These are phyloP conservation scores for Lepeophtheirus nordmannii DNA, from an alignment of 2,888 invertebrate genomes.

Conservation along the genomic window DNA sequence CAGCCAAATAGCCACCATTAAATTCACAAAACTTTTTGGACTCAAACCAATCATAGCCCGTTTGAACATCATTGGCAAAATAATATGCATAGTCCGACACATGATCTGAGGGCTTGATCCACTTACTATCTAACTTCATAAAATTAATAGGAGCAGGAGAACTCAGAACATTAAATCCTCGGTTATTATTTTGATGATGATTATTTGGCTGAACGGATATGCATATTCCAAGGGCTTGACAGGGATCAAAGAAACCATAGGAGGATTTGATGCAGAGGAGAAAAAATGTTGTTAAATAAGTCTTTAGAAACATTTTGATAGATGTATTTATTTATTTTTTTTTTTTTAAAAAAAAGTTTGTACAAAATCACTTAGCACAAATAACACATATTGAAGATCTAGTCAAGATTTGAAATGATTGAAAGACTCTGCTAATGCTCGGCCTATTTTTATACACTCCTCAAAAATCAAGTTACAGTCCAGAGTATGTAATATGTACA, in stretches of 20 bases:
- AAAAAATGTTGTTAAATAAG: no score
- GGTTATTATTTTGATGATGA: no score
- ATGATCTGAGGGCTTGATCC: background rate
- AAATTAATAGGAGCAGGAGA: background rate
- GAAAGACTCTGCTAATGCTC: no score
- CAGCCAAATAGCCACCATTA: background rate
- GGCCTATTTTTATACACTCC: no score
- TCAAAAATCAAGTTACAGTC: no score
- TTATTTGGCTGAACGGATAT: background rate
- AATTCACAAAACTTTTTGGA: background rate
- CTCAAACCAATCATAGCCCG: constrained; percentile 4
- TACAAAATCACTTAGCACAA: no score
- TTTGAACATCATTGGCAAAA: background rate
- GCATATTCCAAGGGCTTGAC: background rate
- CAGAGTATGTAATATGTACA: no score
- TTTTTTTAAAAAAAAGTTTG: no score
- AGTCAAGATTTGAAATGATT: no score
- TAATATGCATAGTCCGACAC: background rate
- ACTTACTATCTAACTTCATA: background rate
- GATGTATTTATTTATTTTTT: no score
- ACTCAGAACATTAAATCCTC: background rate
- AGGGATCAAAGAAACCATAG: background rate
- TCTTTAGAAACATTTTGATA: no score
- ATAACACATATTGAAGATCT: no score
- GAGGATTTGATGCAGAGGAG: background rate